Base-by-base conservation (phyloP, 2,113 vertebrate species). In the Empidonax traillii region DNA sequence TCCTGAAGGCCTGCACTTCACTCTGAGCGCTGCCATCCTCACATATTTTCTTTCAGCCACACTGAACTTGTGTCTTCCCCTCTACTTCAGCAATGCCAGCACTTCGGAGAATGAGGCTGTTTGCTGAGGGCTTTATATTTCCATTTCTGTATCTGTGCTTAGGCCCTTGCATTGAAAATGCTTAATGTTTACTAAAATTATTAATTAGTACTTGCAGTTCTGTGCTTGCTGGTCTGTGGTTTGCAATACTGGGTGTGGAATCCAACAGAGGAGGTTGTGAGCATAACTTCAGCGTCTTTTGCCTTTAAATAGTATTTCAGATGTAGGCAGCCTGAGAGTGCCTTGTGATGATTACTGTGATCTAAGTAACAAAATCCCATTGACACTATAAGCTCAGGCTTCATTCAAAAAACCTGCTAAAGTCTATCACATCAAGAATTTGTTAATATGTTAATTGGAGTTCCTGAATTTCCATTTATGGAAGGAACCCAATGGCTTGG, bases 361-460 rank as follows among this genome's bases (percentile, higher is more conserved):
- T 82, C 92, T 90, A 81, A 75, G 68, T 92, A 93, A 89, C 78
- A 53, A 66, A 89, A 35, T 91, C 52, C 80, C 61, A n/a, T 65
- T 94, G 84, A 94, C 56, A 59, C 24, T 72, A 52, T 23, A 93
- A 65, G 37, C 61, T 74, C 35, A 93, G 84, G 49, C 83, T 87
- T 92, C 19, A 69, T 65, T 87, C 51, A 35, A 44, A 71, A 88
- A 91, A 84, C 28, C 33, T 89, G 76, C 65, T 87, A 6, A 72
- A 93, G 69, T 89, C 91, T 91, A 27, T 84, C 85, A 74, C 65
- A 47, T 89, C 44, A 56, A 87, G 66, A 87, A 72, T 66, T 91
- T 68, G 89, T 89, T 92, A 91, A 72, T 66, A 91, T 72, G 89
- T 91, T 92, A 92, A 92, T 68, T 94, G 22, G n/a, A 94, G 77